Percentiles rank a stretch among this genome's conserved stretches.
Conservation (phyloP, 2,797 vertebrate species). For the Paedocypris micromegethes region DNA sequence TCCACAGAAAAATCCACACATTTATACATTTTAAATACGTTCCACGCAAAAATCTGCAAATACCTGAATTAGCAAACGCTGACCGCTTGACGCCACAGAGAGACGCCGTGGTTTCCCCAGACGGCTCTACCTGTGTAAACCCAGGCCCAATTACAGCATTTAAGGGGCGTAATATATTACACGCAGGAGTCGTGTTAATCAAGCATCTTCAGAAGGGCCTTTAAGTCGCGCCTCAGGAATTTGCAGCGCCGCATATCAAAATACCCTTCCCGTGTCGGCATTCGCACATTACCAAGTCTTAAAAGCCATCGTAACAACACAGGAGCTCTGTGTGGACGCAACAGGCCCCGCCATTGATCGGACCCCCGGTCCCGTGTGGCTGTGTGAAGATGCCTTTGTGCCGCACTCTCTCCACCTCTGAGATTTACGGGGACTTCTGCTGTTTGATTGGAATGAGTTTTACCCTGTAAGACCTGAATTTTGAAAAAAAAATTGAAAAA, state of each 20-base stretch:
- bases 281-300: conserved; percentile 60
- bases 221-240: conserved; percentile 34
- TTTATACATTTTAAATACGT: too few species aligned
- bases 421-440: conserved; percentile 67
- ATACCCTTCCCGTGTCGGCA: conserved; percentile 66
- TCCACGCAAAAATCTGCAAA: too few species aligned
- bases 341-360: conserved; percentile 59
- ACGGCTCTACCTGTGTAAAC: conserved; percentile 29
- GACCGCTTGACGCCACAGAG: conserved; percentile 1
- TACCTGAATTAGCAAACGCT: too few species aligned
- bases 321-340: conserved; percentile 65
- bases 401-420: conserved; percentile 50
- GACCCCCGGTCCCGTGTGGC: conserved; percentile 46
- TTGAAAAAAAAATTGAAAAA: too few species aligned
- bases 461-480: background rate
- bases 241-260: conserved; percentile 63
- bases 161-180: conserved; percentile 37
- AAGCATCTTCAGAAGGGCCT: conserved; percentile 31
- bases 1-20: too few species aligned
- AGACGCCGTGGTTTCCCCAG: conserved; percentile 5
- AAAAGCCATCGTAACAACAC: conserved; percentile 65
- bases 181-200: conserved; percentile 31
- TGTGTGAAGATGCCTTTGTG: conserved; percentile 38
- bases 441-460: conserved; percentile 49
- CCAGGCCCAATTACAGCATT: conserved; percentile 34